Percentiles rank a stretch among this genome's conserved stretches.
These are phyloP conservation scores for Keiferia lycopersicella DNA, from an alignment of 2,888 invertebrate species.

Conservation along the genomic window DNA sequence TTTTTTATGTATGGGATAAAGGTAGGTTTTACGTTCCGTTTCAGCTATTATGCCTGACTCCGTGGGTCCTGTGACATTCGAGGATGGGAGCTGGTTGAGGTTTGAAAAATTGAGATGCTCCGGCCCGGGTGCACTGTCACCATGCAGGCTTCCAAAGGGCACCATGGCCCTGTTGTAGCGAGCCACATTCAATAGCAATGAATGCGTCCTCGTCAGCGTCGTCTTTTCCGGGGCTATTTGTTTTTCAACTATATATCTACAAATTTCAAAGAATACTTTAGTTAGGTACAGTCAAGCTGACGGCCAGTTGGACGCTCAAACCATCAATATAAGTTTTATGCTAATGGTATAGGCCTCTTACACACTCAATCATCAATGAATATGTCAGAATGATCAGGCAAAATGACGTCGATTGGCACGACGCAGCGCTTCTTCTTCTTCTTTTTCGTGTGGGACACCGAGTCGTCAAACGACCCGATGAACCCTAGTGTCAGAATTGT, in stretches of 20 bases:
- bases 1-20: slow-evolving; percentile 24
- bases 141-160: slow-evolving; percentile 30
- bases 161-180: slow-evolving; percentile 34
- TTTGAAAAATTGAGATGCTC: not conserved
- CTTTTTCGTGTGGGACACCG: too few relatives aligned
- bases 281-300: too few relatives aligned
- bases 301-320: too few relatives aligned
- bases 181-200: slow-evolving; percentile 37
- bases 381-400: too few relatives aligned
- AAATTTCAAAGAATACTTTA: not conserved
- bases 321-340: too few relatives aligned
- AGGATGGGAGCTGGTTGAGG: not conserved
- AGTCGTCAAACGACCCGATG: too few relatives aligned
- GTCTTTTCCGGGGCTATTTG: slow-evolving; percentile 9
- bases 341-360: too few relatives aligned
- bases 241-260: slow-evolving; percentile 1
- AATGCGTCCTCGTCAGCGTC: slow-evolving; percentile 32
- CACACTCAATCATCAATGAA: too few relatives aligned
- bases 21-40: slow-evolving; percentile 11
- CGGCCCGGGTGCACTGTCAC: not conserved
- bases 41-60: not conserved
- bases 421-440: too few relatives aligned
- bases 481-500: too few relatives aligned
- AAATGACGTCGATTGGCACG: too few relatives aligned
- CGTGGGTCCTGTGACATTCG: slow-evolving; percentile 4